These are phyloP conservation scores for Cynopterus brachyotis DNA, from an alignment of 2,113 vertebrate species.

Conservation along the genomic window DNA sequence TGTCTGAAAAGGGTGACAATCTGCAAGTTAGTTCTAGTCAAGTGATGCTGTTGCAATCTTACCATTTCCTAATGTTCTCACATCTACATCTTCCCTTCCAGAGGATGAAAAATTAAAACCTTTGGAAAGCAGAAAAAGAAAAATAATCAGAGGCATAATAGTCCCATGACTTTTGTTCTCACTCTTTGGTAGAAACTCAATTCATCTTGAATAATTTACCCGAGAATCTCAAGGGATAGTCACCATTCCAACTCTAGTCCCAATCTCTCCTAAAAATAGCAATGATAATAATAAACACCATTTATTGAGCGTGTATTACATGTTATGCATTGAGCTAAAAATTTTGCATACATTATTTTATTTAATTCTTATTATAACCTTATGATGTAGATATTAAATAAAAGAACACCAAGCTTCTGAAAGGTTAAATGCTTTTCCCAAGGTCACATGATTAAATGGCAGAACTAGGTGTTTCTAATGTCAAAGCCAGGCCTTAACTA, in stretches of 20 bases:
- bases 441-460: neutral
- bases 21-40: neutral
- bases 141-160: constrained; percentile 42
- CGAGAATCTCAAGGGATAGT: neutral
- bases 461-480: neutral
- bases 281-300: neutral
- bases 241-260: neutral
- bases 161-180: neutral
- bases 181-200: constrained; percentile 28
- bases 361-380: constrained; percentile 26
- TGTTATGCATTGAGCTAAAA: neutral
- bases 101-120: constrained; percentile 99
- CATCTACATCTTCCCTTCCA: constrained; percentile 98
- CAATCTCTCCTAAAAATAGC: neutral
- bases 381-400: neutral
- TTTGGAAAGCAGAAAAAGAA: constrained; percentile 75
- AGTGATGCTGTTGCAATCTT: constrained; percentile 67
- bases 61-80: constrained; percentile 97
- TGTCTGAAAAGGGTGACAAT: neutral
- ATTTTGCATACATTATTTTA: neutral
- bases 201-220: neutral
- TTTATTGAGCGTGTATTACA: neutral
- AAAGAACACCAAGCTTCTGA: neutral
- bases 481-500: neutral
- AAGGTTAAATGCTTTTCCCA: neutral